Evolutionary conservation across 2,888 invertebrate species (phyloP).

Genomic region (Syrphus vitripennis): DNA sequence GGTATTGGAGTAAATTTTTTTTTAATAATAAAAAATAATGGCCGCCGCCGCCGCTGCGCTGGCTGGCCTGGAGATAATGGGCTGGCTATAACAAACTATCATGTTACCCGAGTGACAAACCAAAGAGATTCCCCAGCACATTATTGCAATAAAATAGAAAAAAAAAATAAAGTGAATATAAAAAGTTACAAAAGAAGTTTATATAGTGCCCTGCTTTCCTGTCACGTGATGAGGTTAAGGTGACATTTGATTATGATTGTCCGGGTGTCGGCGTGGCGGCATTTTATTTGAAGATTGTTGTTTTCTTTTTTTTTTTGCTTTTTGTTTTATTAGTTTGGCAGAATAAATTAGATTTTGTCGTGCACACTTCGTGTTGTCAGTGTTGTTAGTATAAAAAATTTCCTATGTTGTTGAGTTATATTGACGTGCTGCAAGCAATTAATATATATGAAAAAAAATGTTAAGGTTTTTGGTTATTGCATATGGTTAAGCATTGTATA

Average conservation of each 20-base stretch:
- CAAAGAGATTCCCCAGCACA: not conserved
- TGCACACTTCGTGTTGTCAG: slow-evolving; percentile 8
- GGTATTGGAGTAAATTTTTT: too few species aligned
- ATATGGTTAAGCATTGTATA: not conserved
- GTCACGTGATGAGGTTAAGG: slow-evolving; percentile 68
- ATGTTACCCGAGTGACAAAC: slow-evolving; percentile 17
- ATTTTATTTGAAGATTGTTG: slow-evolving; percentile 56
- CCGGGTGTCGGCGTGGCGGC: slow-evolving; percentile 42
- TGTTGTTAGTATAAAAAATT: not conserved
- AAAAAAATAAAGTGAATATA: not conserved
- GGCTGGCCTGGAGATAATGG: not conserved
- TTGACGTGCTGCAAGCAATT: slow-evolving; percentile 45
- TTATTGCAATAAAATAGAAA: slow-evolving; percentile 1
- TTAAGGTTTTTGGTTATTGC: not conserved
- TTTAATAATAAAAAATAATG: slow-evolving; percentile 31
- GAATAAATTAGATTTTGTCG: slow-evolving; percentile 58
- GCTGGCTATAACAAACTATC: slow-evolving; percentile 41
- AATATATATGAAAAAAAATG: slow-evolving; percentile 39
- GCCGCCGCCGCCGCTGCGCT: not conserved
- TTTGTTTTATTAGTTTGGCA: slow-evolving; percentile 57
- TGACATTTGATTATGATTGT: slow-evolving; percentile 67
- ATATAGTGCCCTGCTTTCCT: slow-evolving; percentile 13
- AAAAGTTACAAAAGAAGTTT: slow-evolving; percentile 8
- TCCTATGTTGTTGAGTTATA: not conserved
- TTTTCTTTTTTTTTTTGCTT: not conserved